Evolutionary conservation across 2,113 vertebrate species (phyloP), one percentile per base, ranked within the genome.

Genomic region (Syrmaticus mikado): DNA sequence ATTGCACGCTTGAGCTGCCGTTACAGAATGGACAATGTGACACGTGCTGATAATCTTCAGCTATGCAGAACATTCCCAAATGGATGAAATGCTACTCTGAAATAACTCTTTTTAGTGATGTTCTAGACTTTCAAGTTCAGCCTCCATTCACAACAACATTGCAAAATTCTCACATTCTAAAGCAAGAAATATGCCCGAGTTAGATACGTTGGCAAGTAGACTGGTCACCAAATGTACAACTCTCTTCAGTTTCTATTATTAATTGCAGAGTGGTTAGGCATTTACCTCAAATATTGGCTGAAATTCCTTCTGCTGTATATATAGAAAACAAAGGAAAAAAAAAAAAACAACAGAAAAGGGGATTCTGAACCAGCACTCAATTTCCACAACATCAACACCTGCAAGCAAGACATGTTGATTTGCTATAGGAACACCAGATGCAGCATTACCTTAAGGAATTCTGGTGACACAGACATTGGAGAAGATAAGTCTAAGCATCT

Each of bases 81-180:
- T 16, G 0, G 0, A 27, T 10, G 10, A 8, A 24, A 12, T 40
- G 27, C 2, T 82, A 2, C 66, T 67, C 40, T n/a, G 13, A 53
- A 41, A 73, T 4, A 36, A 27, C 4, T 8, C 21, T 24, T 67
- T 36, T 25, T 61, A 17, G 8, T 0, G 0, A 20, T 43, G 6
- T 36, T 53, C 30, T 73, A 24, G 28, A 53, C n/a, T 72, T 82
- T 5, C 17, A 75, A 48, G 11, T 46, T 18, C 48, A 91, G 13
- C 6, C 5, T 45, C 38, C n/a, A 46, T 21, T 60, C 24, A 27
- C 24, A 77, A 32, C 2, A 87, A 60, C n/a, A 52, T 10, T 28
- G 50, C 25, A 67, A 25, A 13, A 65, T 18, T n/a, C 30, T 45
- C 38, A 28, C 11, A 8, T 88, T 48, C 72, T 60, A 11, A 72